Evolutionary conservation across 2,113 vertebrate species (phyloP).

Genomic region (Protobothrops mucrosquamatus): DNA sequence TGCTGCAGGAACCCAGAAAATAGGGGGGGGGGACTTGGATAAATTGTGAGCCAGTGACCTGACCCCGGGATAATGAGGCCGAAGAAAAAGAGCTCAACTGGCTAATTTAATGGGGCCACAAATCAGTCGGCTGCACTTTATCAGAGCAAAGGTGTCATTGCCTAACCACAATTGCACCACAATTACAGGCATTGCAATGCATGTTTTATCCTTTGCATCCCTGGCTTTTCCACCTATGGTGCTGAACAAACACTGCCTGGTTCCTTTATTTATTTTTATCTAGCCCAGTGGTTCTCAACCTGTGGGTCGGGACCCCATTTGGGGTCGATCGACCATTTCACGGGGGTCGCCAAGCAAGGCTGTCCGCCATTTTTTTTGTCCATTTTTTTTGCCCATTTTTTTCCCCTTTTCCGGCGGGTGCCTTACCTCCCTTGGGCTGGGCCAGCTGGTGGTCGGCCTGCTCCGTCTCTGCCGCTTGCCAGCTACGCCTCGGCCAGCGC

Average conservation of each 20-base stretch:
- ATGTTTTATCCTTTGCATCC: not conserved
- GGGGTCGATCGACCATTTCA: too few relatives aligned
- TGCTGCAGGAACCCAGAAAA: not conserved
- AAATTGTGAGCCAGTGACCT: not conserved
- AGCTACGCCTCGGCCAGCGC: too few relatives aligned
- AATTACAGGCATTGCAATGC: not conserved
- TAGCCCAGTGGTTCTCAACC: too few relatives aligned
- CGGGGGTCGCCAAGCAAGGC: too few relatives aligned
- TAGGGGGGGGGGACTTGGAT: not conserved
- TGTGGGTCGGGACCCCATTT: too few relatives aligned
- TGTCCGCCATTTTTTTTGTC: too few relatives aligned
- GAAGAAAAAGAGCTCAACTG: not conserved
- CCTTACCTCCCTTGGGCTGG: too few relatives aligned
- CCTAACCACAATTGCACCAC: not conserved
- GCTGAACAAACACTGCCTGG: not conserved
- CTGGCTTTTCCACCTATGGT: not conserved
- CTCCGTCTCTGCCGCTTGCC: too few relatives aligned
- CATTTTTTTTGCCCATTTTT: too few relatives aligned
- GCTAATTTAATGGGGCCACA: not conserved
- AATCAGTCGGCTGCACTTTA: not conserved
- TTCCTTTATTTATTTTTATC: not conserved
- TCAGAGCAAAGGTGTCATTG: not conserved
- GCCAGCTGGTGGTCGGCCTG: too few relatives aligned
- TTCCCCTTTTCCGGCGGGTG: too few relatives aligned
- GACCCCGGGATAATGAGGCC: not conserved